Evolutionary conservation across 2,888 invertebrate species (phyloP).

Genomic region (Eulithis testata): DNA sequence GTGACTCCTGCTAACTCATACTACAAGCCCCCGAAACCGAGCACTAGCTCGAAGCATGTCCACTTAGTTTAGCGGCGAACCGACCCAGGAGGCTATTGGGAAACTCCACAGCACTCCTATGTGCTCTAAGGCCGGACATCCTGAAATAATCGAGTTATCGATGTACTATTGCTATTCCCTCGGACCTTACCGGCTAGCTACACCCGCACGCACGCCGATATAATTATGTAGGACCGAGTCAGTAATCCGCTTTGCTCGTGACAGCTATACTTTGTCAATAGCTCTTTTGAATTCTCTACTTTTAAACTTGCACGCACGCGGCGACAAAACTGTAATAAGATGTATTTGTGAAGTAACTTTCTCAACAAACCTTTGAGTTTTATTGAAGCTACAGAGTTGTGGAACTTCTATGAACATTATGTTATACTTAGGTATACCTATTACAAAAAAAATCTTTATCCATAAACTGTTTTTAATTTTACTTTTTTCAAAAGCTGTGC

Average conservation of each 20-base stretch:
- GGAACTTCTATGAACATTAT: slow-evolving; percentile 29
- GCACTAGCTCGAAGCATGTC: slow-evolving; percentile 11
- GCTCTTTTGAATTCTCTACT: slow-evolving; percentile 64
- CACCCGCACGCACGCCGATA: slow-evolving; percentile 41
- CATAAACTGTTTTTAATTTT: too few species aligned
- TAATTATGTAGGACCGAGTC: slow-evolving; percentile 48
- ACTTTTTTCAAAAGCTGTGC: too few species aligned
- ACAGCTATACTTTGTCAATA: slow-evolving; percentile 69
- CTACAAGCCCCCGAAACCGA: slow-evolving; percentile 25
- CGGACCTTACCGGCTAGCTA: slow-evolving; percentile 34
- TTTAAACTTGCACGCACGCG: slow-evolving; percentile 61
- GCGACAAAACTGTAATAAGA: slow-evolving; percentile 69
- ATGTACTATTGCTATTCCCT: slow-evolving; percentile 57
- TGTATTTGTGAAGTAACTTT: slow-evolving; percentile 58
- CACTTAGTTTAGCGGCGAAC: slow-evolving; percentile 10
- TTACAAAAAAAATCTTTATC: too few species aligned
- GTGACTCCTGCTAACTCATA: slow-evolving; percentile 35
- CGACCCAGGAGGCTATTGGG: slow-evolving; percentile 28
- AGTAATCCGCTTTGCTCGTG: slow-evolving; percentile 69
- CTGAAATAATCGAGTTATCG: slow-evolving; percentile 66
- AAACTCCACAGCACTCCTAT: slow-evolving; percentile 32
- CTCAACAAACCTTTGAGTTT: slow-evolving; percentile 46
- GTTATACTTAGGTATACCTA: slow-evolving; percentile 15
- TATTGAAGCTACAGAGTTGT: slow-evolving; percentile 27
- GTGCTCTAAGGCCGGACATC: slow-evolving; percentile 42